These are phyloP conservation scores for Furcifer pardalis DNA, from an alignment of 2,797 vertebrate species.

Conservation along the genomic window DNA sequence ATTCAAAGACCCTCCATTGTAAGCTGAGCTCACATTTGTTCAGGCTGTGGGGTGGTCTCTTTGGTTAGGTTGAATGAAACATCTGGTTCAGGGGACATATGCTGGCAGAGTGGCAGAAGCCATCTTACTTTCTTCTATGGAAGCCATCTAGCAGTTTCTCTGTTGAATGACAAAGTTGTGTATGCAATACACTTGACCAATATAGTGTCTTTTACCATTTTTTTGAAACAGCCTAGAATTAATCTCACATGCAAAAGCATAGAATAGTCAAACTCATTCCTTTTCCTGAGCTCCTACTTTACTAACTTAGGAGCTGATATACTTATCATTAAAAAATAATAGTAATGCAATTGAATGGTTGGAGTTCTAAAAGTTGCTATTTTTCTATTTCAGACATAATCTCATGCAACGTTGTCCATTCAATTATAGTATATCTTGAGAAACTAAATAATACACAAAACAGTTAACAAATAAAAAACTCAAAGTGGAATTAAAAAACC, in stretches of 20 bases:
- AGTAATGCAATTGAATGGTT: neutral
- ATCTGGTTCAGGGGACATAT: neutral
- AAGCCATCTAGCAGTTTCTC: neutral
- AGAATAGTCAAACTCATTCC: neutral
- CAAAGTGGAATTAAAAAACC: constrained; percentile 3
- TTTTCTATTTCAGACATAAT: neutral
- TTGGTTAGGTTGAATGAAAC: neutral
- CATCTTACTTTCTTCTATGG: neutral
- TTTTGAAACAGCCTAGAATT: neutral
- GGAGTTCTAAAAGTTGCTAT: neutral
- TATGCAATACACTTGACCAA: neutral
- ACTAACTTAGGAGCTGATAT: neutral
- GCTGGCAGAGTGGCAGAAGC: neutral
- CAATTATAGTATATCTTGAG: neutral
- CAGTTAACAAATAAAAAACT: neutral
- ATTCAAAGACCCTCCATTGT: neutral
- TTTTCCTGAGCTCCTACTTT: neutral
- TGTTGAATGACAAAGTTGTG: neutral
- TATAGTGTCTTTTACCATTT: neutral
- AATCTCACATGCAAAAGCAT: neutral
- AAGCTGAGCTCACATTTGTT: neutral
- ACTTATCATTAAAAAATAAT: too few relatives aligned
- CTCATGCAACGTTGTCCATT: neutral
- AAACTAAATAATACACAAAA: neutral
- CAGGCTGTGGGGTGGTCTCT: neutral